Conservation (phyloP, 2,797 vertebrate species). For the Cichlasoma orientale region DNA sequence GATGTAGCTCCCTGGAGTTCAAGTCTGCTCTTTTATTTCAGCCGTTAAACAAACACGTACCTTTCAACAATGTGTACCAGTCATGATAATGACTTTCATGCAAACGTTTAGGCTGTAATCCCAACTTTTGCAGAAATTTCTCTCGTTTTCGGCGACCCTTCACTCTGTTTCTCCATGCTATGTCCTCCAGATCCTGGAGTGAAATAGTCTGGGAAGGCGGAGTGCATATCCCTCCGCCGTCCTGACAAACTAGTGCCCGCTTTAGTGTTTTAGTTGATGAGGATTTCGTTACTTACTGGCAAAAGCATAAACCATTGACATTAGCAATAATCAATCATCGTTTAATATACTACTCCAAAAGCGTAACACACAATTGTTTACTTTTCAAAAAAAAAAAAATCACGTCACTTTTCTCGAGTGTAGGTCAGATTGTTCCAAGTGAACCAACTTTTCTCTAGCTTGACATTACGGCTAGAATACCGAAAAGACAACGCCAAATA, state of each 20-base stretch:
- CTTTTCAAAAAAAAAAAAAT: background rate
- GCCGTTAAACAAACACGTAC: constrained; percentile 51
- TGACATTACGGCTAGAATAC: background rate
- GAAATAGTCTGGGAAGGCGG: constrained; percentile 75
- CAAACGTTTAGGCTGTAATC: background rate
- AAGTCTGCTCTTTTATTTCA: background rate
- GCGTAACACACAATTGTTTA: background rate
- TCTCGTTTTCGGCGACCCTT: constrained; percentile 49
- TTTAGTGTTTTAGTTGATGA: background rate
- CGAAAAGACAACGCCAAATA: too few relatives aligned
- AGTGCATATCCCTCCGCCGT: constrained; percentile 79
- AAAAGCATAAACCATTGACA: fast-evolving
- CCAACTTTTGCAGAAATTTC: constrained; percentile 38
- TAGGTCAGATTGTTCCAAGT: background rate
- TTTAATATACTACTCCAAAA: background rate
- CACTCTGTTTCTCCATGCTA: constrained; percentile 64
- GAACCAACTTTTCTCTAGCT: background rate
- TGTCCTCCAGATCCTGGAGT: constrained; percentile 75
- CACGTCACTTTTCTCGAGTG: background rate
- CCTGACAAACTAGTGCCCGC: constrained; percentile 59
- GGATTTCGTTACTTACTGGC: fast-evolving
- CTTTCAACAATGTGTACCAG: constrained; percentile 30
- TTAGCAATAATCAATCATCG: fast-evolving
- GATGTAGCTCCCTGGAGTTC: constrained; percentile 47
- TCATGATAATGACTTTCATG: constrained; percentile 13